phyloP scores from a whole-genome alignment of 2,888 invertebrate genomes.

The Campoletis raptor region DNA sequence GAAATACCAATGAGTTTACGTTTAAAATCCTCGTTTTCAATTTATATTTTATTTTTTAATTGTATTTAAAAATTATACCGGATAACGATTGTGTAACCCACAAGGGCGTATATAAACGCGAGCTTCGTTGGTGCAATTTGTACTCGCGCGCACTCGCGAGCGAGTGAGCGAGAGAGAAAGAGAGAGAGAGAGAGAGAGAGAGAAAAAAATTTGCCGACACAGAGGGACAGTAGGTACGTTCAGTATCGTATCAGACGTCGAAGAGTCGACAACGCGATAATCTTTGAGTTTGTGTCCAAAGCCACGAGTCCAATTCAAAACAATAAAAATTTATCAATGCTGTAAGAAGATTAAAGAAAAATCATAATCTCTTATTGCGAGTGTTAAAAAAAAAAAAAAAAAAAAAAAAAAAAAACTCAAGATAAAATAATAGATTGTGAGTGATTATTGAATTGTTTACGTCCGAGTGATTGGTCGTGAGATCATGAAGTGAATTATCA shows the following conservation, averaged over 20 bases:
- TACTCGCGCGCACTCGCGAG: constrained; percentile 38
- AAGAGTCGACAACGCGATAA: constrained; percentile 54
- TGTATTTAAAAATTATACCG: constrained; percentile 7
- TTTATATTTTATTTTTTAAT: constrained; percentile 1
- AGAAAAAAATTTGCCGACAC: constrained; percentile 44
- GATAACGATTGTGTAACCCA: constrained; percentile 3
- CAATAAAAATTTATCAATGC: constrained; percentile 15
- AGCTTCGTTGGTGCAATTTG: constrained; percentile 37
- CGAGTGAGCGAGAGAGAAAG: neutral
- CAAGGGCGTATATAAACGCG: constrained; percentile 34
- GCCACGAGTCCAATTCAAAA: constrained; percentile 27
- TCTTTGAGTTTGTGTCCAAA: neutral
- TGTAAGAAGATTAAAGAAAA: neutral
- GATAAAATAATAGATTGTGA: constrained; percentile 3
- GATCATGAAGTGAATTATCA: neutral
- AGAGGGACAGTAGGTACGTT: constrained; percentile 56
- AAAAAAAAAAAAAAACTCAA: neutral
- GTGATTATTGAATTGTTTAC: neutral
- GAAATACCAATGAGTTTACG: neutral
- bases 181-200: constrained; percentile 2
- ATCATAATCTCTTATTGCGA: neutral
- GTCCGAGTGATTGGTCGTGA: constrained; percentile 2
- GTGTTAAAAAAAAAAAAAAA: neutral
- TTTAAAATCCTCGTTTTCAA: neutral
- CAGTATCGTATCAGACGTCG: constrained; percentile 62